Base-by-base conservation (phyloP, 2,888 invertebrate genomes). In the Pyrgus malvae region DNA sequence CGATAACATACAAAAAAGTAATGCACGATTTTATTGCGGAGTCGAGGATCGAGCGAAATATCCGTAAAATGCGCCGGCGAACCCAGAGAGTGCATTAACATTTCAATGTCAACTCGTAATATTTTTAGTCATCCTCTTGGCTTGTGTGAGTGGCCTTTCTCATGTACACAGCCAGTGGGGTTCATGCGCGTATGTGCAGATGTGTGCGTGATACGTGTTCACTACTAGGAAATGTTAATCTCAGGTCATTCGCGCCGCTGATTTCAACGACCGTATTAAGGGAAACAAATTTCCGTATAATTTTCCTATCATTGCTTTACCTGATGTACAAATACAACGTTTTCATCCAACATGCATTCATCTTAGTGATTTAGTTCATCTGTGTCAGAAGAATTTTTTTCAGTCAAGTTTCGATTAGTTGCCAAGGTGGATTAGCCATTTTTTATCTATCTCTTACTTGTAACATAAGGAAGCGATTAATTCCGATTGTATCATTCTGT, bases 21-120 rank as follows among this genome's bases (percentile, higher is more conserved):
- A 48, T 54, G 56, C 53, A 58, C 57, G 67, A 71, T 74, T 75
- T 75, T 73, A 76, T 72, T 70, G 68, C 48, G 46, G 49, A 56
- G 67, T 62, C 61, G 53, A 48, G 59, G 50, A 64, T 65, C 60
- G 69, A 74, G 70, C 69, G 69, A 74, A 76, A 76, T 79, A 78
- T 77, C 72, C 82, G 80, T 80, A 78, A 83, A 84, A 79, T 80
- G 80, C 79, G 78, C 72, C 74, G 69, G 72, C 76, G 77, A 70
- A 68, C 69, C 64, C 63, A 54, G 65, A 70, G 88, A 81, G 90
- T 90, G 89, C 90, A 88, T 83, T 88, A 88, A 89, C 89, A 85
- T 86, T 86, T 89, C 90, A 90, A 90, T 90, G 90, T 90, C 90
- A 88, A 83, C 84, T 76, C 78, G 82, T 77, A 86, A 87, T 87